phyloP scores from a whole-genome alignment of 2,113 vertebrate species.

The Pseudorhombus dupliciocellatus region DNA sequence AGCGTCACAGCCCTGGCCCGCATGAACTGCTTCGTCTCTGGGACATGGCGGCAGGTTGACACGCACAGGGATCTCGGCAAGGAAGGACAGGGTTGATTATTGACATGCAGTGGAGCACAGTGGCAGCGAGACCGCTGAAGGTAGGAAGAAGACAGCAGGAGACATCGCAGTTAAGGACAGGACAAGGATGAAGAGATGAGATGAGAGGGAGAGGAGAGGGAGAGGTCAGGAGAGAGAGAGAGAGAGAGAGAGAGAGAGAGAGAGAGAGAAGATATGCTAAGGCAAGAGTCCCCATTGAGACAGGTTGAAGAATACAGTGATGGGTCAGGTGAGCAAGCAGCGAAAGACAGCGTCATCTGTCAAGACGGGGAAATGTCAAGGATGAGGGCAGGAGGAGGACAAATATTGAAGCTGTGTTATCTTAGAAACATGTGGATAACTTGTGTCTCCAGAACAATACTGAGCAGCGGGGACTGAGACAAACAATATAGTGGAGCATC shows the following conservation, averaged over 20 bases:
- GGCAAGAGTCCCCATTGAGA: neutral
- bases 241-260: neutral
- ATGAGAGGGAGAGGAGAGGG: conserved; percentile 1
- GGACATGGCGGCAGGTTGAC: conserved; percentile 45
- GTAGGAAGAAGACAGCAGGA: conserved; percentile 35
- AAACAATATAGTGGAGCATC: no score
- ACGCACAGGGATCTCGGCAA: conserved; percentile 35
- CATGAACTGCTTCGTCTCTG: conserved; percentile 39
- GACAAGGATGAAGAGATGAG: conserved; percentile 4
- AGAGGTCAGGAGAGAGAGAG: neutral
- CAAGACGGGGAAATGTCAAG: neutral
- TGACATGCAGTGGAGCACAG: conserved; percentile 39
- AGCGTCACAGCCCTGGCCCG: conserved; percentile 6
- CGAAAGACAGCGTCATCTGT: conserved; percentile 10
- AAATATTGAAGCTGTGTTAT: conserved; percentile 14
- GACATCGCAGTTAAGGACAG: conserved; percentile 38
- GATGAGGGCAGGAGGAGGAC: conserved; percentile 18
- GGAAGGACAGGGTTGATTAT: conserved; percentile 58
- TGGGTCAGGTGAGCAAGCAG: conserved; percentile 12
- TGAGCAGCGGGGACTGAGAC: neutral
- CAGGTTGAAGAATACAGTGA: neutral
- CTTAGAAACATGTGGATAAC: conserved; percentile 6
- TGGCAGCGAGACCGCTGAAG: conserved; percentile 50
- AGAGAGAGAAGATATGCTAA: neutral
- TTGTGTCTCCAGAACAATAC: neutral